Evolutionary conservation across 2,888 invertebrate genomes (phyloP), one percentile per base, ranked within the genome.

Genomic region (Yponomeuta sedellus): DNA sequence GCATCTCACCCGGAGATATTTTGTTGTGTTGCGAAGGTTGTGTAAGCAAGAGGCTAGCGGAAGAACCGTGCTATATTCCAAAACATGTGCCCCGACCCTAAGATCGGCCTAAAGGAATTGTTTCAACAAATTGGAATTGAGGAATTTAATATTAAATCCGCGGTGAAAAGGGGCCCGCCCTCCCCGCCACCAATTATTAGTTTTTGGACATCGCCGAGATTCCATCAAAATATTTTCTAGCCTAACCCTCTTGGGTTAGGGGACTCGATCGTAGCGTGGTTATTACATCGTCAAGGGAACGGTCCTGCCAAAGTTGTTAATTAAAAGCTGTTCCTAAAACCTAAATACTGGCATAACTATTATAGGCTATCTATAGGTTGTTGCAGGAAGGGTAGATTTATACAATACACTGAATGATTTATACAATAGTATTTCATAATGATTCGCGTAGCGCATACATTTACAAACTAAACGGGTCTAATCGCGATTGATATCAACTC

Each of bases 121-220:
- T 88, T 87, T 83, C 84, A 77, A 79, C 81, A 83, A 88, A 86
- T 87, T 86, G 83, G 82, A 77, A 79, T 77, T 80, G 78, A 86
- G 88, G 88, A 88, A 88, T 88, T 88, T 88, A 88, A 88, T 88
- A 88, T 88, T 34, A 88, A 88, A 88, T 86, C 87, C 82, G 75
- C 83, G 77, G 78, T 85, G 87, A 84, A 83, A 87, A 85, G 85
- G 86, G 87, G 83, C 83, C 78, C 79, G 76, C 76, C 78, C 76
- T 78, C 61, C 16, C 77, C 72, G 73, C 77, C 78, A 81, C 79
- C 82, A 80, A 85, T 88, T 86, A 87, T 86, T 85, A 82, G 83
- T 80, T 79, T 52, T 71, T 71, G 74, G 76, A 71, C 70, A 62
- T 20, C 10, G 34, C 62, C 62, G 19, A 39, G 12, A 39, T 19